Evolutionary conservation across 2,797 vertebrate genomes (phyloP), one percentile per base, ranked within the genome.

Genomic region (Ataeniobius toweri): DNA sequence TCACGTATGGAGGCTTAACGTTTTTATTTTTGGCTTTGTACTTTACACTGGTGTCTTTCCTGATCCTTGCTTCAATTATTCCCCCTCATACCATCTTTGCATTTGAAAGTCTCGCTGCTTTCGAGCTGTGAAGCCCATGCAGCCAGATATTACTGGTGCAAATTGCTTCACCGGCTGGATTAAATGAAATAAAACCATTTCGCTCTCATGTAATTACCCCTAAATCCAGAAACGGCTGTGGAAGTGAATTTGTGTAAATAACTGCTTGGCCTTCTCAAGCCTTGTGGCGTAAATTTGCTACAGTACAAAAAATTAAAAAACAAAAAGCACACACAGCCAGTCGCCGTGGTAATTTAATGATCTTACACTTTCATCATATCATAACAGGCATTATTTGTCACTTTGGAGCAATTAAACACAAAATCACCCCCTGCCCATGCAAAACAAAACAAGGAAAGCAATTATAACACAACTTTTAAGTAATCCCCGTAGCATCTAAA

Each of bases 341-440:
- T 90, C 78, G 89, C 91, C n/a, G 73, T 86, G 80, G 91, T 93
- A 94, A 95, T 95, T 95, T 94, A 95, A 96, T 95, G 95, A 96
- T 95, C 93, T 92, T 86, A 91, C 90, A 89, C 94, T 95, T 95
- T 94, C 94, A 95, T 96, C 94, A 94, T 94, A 95, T 94, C 93
- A 88, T 93, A 94, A 92, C 85, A 79, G 89, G 91, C 90, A 92
- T 95, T 95, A 95, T 94, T 92, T 94, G 94, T 95, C 94, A 95
- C 94, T 93, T 95, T 89, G 92, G 94, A 93, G 93, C 94, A 95
- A 96, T 96, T 95, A 96, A 95, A 94, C 88, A 94, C 89, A 94
- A 89, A 95, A 94, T 94, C 94, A 93, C 90, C 90, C 88, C 76
- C 89, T 89, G 89, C 86, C 91, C 87, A 89, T 93, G 93, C 92